phyloP scores from a whole-genome alignment of 2,113 vertebrate genomes.

The Aix galericulata region DNA sequence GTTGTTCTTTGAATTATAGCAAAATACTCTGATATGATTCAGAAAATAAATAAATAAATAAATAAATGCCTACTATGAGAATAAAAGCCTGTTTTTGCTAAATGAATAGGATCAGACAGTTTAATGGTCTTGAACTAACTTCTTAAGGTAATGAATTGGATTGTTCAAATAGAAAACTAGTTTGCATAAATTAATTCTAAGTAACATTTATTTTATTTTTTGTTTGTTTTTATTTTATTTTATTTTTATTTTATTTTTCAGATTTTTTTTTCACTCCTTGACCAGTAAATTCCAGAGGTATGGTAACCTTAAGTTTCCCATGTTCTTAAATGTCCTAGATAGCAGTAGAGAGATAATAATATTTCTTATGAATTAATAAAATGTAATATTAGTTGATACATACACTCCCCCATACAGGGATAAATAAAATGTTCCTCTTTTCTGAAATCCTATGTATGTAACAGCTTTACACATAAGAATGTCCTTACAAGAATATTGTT shows the following conservation, averaged over 20 bases:
- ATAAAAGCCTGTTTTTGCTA: not conserved
- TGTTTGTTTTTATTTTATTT: too few relatives aligned
- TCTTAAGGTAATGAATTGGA: not conserved
- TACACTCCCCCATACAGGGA: not conserved
- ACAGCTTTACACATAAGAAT: not conserved
- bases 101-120: not conserved
- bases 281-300: not conserved
- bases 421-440: not conserved
- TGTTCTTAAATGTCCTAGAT: not conserved
- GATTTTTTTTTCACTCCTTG: not conserved
- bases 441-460: not conserved
- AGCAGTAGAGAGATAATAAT: not conserved
- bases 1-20: not conserved
- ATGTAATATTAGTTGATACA: not conserved
- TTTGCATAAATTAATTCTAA: not conserved
- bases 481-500: not conserved
- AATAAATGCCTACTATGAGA: not conserved
- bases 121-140: not conserved
- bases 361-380: not conserved
- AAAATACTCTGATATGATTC: not conserved
- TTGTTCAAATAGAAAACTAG: not conserved
- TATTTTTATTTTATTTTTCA: too few relatives aligned
- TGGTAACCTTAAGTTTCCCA: not conserved
- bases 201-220: too few relatives aligned
- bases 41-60: not conserved